Percentiles rank a stretch among this genome's conserved stretches.
These are phyloP conservation scores for Acromyrmex echinatior DNA, from an alignment of 1,140 invertebrate genomes.

Conservation along the genomic window DNA sequence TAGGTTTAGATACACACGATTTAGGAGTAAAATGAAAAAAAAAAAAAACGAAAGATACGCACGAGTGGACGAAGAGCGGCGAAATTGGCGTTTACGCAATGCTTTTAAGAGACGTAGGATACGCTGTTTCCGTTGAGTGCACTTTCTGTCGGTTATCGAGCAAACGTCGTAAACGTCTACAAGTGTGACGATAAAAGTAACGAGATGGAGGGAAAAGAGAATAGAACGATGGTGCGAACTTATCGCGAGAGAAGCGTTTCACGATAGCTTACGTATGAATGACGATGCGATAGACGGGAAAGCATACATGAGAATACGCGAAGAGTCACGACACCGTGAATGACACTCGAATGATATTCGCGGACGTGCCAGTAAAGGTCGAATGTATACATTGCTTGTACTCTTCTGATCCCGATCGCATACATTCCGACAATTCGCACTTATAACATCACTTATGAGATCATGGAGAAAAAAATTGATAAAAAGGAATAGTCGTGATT, in stretches of 20 bases:
- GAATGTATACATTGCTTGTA: neutral
- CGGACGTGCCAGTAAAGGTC: neutral
- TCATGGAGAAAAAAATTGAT: neutral
- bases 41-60: neutral
- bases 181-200: slow-evolving; percentile 59
- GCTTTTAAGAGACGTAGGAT: slow-evolving; percentile 70
- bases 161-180: slow-evolving; percentile 65
- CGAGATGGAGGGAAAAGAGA: slow-evolving; percentile 8
- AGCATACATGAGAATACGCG: neutral
- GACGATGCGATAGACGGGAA: neutral
- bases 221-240: neutral
- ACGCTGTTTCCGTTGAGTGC: slow-evolving; percentile 64
- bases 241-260: slow-evolving; percentile 1
- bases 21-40: slow-evolving; percentile 52
- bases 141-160: slow-evolving; percentile 64
- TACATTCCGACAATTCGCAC: neutral
- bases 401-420: neutral
- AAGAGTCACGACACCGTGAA: neutral
- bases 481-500: neutral
- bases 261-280: slow-evolving; percentile 22
- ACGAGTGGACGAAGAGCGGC: slow-evolving; percentile 12
- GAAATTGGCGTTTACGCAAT: slow-evolving; percentile 53
- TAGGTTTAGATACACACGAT: slow-evolving; percentile 71
- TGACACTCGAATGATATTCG: slow-evolving; percentile 8
- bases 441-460: slow-evolving; percentile 8